Conservation (phyloP, 2,888 invertebrate species). For the Mythimna vitellina region DNA sequence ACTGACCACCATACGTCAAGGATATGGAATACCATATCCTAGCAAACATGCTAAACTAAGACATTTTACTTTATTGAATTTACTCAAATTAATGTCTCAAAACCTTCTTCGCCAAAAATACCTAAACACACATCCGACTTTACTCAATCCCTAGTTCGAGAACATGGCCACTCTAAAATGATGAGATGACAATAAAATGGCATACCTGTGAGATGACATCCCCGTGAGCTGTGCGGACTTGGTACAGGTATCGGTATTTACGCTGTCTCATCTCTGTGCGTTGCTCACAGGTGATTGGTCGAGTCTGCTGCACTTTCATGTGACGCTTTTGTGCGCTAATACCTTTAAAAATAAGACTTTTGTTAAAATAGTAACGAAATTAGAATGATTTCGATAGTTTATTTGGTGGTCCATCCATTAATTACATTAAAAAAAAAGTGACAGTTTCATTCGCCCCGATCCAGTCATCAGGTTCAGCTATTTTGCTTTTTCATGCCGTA, state of each 20-base stretch:
- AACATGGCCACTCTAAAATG: too few relatives aligned
- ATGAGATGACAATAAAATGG: background rate
- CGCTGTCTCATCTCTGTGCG: conserved; percentile 95
- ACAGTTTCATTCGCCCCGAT: too few relatives aligned
- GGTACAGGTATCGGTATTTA: conserved; percentile 96
- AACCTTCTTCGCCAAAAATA: too few relatives aligned
- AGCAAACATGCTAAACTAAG: too few relatives aligned
- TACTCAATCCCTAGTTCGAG: too few relatives aligned
- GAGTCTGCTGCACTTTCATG: conserved; percentile 78
- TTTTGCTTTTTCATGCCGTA: too few relatives aligned
- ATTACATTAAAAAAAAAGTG: background rate
- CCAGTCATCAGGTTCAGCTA: too few relatives aligned
- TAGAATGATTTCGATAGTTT: background rate
- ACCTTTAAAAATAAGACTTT: conserved; percentile 69
- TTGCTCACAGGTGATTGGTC: conserved; percentile 93
- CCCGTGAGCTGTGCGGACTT: conserved; percentile 96
- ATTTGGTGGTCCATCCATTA: background rate
- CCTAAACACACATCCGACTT: too few relatives aligned
- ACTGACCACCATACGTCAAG: too few relatives aligned
- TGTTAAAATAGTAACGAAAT: background rate
- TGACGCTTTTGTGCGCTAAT: conserved; percentile 86
- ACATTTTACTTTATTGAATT: too few relatives aligned
- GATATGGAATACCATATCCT: too few relatives aligned
- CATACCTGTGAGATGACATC: conserved; percentile 96
- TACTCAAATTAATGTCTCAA: too few relatives aligned